Evolutionary conservation across 2,888 invertebrate genomes (phyloP), one percentile per base, ranked within the genome.

Genomic region (Thecophora atra): DNA sequence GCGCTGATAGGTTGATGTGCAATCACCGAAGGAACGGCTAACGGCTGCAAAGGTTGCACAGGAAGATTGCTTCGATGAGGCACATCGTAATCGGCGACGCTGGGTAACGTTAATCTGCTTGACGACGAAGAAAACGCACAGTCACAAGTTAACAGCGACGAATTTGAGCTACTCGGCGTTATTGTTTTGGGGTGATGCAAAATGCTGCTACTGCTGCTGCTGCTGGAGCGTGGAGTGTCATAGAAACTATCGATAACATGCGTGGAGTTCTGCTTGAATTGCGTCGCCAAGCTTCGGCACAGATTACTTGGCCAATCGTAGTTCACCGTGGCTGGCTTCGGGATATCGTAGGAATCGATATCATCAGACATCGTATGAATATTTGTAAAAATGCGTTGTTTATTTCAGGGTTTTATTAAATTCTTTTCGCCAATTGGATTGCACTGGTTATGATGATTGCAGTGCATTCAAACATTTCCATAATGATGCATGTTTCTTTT

Each of bases 41-140:
- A 52, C 76, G 77, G 79, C 51, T 79, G 77, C 1, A 79, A 77
- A 1, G 80, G 78, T 19, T 84, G 83, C 62, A 85, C 81, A 0
- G 82, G 84, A 76, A 82, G 82, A 21, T 91, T 86, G 78, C 85
- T 85, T 24, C 83, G 87, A 77, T 89, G 88, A 7, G 93, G 92
- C 75, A 92, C 89, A 82, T 93, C 93, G 84, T 93, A 93, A 79
- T 92, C 92, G 15, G 91, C 90, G 85, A 91, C 91, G 78, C 88
- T 89, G 21, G 88, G 87, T 76, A 89, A 78, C 72, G 89, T 89
- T 37, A 89, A 89, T 71, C 87, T 85, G 80, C 89, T 89, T 24
- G 89, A 89, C 74, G 86, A 86, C 71, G 87, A 87, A 70, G 87
- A 86, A 76, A 89, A 88, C 64, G 85, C 84, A 75, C 90, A 90